phyloP scores from a whole-genome alignment of 1,140 invertebrate genomes.

The Bathynomus jamesi region DNA sequence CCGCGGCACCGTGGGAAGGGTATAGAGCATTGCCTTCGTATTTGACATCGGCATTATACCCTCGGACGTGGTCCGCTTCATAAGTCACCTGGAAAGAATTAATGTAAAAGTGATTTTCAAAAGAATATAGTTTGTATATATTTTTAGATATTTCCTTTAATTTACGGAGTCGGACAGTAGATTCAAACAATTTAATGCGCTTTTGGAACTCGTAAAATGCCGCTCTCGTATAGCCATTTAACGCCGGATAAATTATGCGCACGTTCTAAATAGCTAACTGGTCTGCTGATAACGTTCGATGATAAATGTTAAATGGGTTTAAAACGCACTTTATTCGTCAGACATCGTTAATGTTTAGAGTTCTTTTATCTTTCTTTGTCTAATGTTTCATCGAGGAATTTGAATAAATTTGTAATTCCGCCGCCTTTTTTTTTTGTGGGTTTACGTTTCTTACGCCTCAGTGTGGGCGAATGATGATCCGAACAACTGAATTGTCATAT shows the following conservation, averaged over 20 bases:
- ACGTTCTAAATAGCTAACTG: not conserved
- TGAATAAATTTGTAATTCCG: not conserved
- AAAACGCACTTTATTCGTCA: not conserved
- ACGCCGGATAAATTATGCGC: not conserved
- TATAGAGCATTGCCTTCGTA: conserved; percentile 29
- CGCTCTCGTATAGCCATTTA: not conserved
- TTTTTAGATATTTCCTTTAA: not conserved
- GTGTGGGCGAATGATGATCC: not conserved
- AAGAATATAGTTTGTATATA: not conserved
- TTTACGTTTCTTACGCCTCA: not conserved
- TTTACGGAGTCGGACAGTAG: not conserved
- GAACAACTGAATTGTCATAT: not conserved
- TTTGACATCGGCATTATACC: conserved; percentile 36
- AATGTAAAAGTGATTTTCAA: not conserved
- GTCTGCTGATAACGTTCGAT: not conserved
- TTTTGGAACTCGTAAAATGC: no score
- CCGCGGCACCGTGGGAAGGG: no score
- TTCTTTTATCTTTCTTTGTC: not conserved
- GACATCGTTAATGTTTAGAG: not conserved
- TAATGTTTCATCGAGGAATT: not conserved
- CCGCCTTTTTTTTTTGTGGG: no score
- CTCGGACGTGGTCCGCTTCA: conserved; percentile 37
- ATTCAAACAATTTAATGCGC: no score
- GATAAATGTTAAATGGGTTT: not conserved
- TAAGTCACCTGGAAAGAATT: conserved; percentile 14